These are phyloP conservation scores for Bombylius discolor DNA, from an alignment of 2,888 invertebrate genomes.

Conservation along the genomic window DNA sequence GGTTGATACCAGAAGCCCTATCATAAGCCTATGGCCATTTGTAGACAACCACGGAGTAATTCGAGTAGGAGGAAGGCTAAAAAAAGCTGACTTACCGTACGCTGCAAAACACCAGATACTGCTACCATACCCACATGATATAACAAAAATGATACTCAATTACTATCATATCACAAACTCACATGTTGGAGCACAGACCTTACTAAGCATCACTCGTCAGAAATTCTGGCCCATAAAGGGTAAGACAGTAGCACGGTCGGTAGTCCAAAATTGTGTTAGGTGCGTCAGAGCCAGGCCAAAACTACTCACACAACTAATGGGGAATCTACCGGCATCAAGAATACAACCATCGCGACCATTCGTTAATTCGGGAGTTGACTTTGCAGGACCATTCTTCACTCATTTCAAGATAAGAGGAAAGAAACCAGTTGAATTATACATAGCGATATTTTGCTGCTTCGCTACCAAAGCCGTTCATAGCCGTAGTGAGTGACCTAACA, in stretches of 20 bases:
- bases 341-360: too few relatives aligned
- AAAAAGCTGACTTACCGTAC: background rate
- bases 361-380: background rate
- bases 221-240: conserved; percentile 18
- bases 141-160: too few relatives aligned
- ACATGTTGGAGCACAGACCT: background rate
- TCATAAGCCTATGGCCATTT: too few relatives aligned
- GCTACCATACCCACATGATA: too few relatives aligned
- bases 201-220: conserved; percentile 9
- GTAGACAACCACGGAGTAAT: background rate
- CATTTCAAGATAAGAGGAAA: background rate
- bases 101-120: background rate
- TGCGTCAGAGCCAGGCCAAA: conserved; percentile 9
- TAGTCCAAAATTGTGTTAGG: conserved; percentile 12
- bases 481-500: conserved; percentile 12
- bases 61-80: background rate
- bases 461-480: conserved; percentile 15
- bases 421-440: conserved; percentile 8
- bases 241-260: conserved; percentile 8
- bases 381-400: background rate
- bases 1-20: too few relatives aligned
- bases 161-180: too few relatives aligned
- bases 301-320: conserved; percentile 16
- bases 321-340: background rate
- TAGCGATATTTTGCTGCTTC: conserved; percentile 14